Conservation (phyloP, 2,888 invertebrate genomes). For the Carpatolechia fugitivella region DNA sequence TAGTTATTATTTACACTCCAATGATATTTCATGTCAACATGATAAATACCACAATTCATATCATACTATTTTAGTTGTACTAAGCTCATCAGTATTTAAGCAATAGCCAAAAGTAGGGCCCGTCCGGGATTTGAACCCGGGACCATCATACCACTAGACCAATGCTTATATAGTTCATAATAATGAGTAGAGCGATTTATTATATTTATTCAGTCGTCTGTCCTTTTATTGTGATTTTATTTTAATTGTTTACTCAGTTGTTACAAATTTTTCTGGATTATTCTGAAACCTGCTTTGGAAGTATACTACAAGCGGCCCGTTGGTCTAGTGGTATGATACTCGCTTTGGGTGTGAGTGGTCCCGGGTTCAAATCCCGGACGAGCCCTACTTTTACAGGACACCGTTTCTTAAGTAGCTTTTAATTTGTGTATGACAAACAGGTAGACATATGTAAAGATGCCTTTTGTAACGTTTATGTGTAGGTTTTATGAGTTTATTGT, state of each 20-base stretch:
- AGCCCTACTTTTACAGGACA: constrained; percentile 37
- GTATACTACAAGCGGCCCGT: constrained; percentile 19
- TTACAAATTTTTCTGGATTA: neutral
- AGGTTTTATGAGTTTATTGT: too few relatives aligned
- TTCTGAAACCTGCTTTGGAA: neutral
- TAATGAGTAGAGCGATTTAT: neutral
- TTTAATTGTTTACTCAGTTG: neutral
- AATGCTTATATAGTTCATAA: constrained; percentile 23
- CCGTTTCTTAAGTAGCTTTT: too few relatives aligned
- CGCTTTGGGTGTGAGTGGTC: constrained; percentile 44
- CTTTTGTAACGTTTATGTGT: too few relatives aligned
- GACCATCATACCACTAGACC: constrained; percentile 44
- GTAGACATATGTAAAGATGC: too few relatives aligned
- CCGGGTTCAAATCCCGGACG: constrained; percentile 61
- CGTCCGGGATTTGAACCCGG: constrained; percentile 61
- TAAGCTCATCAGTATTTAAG: too few relatives aligned
- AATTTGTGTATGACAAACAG: too few relatives aligned
- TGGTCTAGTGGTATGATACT: constrained; percentile 43
- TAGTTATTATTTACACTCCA: too few relatives aligned
- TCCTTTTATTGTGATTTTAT: too few relatives aligned
- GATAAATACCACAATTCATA: too few relatives aligned
- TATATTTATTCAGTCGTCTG: neutral
- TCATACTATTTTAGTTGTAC: too few relatives aligned
- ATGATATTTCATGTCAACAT: too few relatives aligned
- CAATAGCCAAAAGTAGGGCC: constrained; percentile 39